A percentile compares a stretch with the other conserved stretches of the same genome.
These are phyloP conservation scores for Petrocephalus zakoni DNA, from an alignment of 2,113 vertebrate species.

Conservation along the genomic window DNA sequence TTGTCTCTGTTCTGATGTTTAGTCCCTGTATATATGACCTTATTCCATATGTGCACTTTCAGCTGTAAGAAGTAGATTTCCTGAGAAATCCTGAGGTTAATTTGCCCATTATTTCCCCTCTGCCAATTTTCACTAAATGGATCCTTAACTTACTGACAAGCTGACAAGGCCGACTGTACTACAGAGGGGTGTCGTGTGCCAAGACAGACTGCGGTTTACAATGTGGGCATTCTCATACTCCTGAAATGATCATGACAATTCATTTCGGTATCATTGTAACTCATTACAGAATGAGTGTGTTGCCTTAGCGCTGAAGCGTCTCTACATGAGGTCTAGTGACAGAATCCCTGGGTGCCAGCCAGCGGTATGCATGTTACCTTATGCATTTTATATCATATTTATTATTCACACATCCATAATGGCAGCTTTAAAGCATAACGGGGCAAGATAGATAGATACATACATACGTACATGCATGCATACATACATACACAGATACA, in stretches of 20 bases:
- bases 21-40: background rate
- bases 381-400: background rate
- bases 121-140: background rate
- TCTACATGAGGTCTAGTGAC: background rate
- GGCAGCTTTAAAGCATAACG: background rate
- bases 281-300: background rate
- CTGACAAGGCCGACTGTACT: background rate
- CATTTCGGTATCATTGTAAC: background rate
- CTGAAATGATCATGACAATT: background rate
- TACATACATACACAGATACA: too few relatives aligned
- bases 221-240: background rate
- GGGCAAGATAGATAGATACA: too few relatives aligned
- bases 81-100: background rate
- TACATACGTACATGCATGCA: too few relatives aligned
- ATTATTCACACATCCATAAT: background rate
- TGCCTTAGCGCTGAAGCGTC: background rate
- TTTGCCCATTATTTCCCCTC: background rate
- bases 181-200: background rate
- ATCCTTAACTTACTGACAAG: background rate
- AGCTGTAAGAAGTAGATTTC: background rate
- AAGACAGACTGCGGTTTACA: background rate
- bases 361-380: background rate
- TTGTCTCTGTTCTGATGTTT: background rate
- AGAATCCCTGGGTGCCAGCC: background rate
- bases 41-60: background rate